These are phyloP conservation scores for Podilymbus podiceps DNA, from an alignment of 2,113 vertebrate genomes.

Conservation along the genomic window DNA sequence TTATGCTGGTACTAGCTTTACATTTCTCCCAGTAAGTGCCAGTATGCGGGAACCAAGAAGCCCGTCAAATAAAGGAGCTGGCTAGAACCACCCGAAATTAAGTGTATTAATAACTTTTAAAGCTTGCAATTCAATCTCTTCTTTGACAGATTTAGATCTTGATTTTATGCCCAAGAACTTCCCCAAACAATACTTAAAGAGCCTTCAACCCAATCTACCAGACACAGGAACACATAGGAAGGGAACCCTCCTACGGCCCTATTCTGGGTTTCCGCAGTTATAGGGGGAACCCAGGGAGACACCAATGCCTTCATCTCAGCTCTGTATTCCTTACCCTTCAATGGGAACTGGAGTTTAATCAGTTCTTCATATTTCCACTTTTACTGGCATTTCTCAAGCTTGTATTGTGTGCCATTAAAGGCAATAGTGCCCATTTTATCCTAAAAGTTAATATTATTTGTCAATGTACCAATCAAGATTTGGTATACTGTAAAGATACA, in stretches of 20 bases:
- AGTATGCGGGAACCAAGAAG: neutral
- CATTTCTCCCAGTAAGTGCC: neutral
- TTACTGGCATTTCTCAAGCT: neutral
- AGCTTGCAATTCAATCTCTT: neutral
- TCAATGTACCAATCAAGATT: neutral
- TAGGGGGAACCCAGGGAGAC: neutral
- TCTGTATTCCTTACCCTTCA: neutral
- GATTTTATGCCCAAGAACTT: neutral
- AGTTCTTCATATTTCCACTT: neutral
- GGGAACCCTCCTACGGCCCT: neutral
- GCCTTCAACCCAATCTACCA: neutral
- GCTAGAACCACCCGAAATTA: neutral
- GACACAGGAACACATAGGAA: neutral
- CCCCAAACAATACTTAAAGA: neutral
- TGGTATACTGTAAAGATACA: neutral
- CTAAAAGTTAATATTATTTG: neutral
- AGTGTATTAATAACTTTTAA: neutral
- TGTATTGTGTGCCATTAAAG: neutral
- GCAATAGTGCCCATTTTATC: neutral
- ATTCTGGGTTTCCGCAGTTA: neutral
- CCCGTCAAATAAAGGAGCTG: neutral
- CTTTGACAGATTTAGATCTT: neutral
- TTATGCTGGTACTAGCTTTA: neutral
- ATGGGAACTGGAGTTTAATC: neutral
- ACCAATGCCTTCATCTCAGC: neutral